These are phyloP conservation scores for Conomelus anceps DNA, from an alignment of 2,888 invertebrate genomes.

Conservation along the genomic window DNA sequence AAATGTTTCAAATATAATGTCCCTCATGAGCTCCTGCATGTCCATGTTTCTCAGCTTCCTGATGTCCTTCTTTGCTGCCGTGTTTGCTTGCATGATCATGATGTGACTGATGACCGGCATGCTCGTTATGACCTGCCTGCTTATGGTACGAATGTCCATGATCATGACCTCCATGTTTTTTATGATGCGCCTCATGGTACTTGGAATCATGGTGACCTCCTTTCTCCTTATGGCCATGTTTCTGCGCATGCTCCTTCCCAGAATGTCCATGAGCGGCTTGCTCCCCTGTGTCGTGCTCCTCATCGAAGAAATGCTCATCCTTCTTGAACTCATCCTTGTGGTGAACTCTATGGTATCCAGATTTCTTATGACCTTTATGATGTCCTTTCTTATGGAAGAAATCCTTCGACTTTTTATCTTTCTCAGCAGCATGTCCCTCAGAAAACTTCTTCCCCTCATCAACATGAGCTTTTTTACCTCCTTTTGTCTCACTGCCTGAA, in stretches of 20 bases:
- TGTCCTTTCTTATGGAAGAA: constrained; percentile 41
- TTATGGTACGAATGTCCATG: constrained; percentile 51
- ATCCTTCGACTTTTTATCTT: constrained; percentile 51
- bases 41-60: constrained; percentile 46
- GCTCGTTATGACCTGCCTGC: constrained; percentile 50
- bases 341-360: constrained; percentile 65
- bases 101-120: constrained; percentile 51
- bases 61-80: constrained; percentile 48
- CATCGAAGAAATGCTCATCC: constrained; percentile 68
- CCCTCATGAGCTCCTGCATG: constrained; percentile 36
- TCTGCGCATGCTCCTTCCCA: constrained; percentile 49
- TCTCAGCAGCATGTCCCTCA: constrained; percentile 48
- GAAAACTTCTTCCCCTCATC: constrained; percentile 51
- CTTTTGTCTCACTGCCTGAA: constrained; percentile 48
- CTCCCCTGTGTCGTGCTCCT: constrained; percentile 58
- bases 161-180: constrained; percentile 52
- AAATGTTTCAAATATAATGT: background rate
- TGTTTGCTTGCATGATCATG: constrained; percentile 50
- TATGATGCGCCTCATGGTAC: constrained; percentile 48
- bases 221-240: constrained; percentile 51
- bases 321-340: constrained; percentile 73
- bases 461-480: constrained; percentile 49
- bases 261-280: constrained; percentile 56
- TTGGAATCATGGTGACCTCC: constrained; percentile 51
- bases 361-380: constrained; percentile 62